Percentiles rank a stretch among this genome's conserved stretches.
Conservation (phyloP, 2,888 invertebrate genomes). For the Stratiomys singularior region DNA sequence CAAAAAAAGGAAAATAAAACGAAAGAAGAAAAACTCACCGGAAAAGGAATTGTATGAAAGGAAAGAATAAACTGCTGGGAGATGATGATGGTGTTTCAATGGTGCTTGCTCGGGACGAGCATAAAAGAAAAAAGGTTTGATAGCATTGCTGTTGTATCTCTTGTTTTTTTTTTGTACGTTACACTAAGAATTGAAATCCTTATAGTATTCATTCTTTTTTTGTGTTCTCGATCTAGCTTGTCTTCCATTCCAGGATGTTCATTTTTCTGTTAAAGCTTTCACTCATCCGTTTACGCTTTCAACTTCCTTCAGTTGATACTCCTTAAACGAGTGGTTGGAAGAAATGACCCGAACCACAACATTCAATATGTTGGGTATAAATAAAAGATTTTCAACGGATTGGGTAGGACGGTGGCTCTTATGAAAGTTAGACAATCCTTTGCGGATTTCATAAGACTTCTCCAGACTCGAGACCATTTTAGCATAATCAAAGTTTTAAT, state of each 20-base stretch:
- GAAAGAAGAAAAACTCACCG: neutral
- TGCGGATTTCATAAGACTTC: no score
- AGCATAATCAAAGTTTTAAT: no score
- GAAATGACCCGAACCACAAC: neutral
- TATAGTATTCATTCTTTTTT: neutral
- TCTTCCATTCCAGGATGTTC: neutral
- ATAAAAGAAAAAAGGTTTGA: neutral
- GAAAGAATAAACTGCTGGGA: neutral
- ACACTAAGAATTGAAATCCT: slow-evolving; percentile 27
- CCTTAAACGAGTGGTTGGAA: neutral
- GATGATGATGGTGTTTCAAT: neutral
- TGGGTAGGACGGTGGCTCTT: no score
- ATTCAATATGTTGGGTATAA: neutral
- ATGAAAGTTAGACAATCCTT: no score
- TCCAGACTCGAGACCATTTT: no score
- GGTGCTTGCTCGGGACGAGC: neutral
- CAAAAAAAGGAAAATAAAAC: neutral
- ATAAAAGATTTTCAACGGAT: no score
- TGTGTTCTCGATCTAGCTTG: neutral
- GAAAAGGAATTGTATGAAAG: neutral
- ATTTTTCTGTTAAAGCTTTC: neutral
- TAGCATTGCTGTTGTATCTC: neutral
- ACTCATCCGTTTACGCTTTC: slow-evolving; percentile 14
- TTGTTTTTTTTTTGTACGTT: slow-evolving; percentile 16
- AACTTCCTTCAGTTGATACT: slow-evolving; percentile 15